phyloP scores from a whole-genome alignment of 2,113 vertebrate species.

The Laticauda colubrina region DNA sequence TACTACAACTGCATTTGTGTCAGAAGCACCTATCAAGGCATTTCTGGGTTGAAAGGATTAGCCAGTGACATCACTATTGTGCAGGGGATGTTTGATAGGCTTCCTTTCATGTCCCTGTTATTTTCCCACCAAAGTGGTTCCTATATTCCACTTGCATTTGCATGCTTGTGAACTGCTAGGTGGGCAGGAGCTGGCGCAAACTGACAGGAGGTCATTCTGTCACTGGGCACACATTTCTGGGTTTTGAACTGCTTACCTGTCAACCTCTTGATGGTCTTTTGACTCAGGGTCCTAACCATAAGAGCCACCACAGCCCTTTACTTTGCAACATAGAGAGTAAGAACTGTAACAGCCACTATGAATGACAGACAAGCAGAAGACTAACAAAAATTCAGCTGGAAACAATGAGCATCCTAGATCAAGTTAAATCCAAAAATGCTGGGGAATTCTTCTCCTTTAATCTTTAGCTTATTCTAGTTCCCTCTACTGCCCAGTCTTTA shows the following conservation, averaged over 20 bases:
- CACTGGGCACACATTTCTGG: neutral
- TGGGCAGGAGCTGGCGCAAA: neutral
- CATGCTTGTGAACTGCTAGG: neutral
- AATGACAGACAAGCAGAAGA: neutral
- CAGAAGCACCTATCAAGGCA: neutral
- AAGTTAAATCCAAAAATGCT: neutral
- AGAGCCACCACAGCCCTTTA: neutral
- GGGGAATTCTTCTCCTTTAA: neutral
- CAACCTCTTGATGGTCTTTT: neutral
- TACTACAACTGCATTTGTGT: neutral
- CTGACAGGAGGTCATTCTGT: neutral
- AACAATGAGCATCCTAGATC: neutral
- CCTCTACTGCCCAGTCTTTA: neutral
- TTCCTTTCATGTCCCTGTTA: neutral
- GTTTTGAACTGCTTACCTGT: neutral
- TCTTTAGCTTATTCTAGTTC: neutral
- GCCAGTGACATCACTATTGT: neutral
- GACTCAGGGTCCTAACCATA: neutral
- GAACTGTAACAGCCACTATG: neutral
- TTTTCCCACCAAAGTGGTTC: neutral
- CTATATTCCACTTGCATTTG: neutral
- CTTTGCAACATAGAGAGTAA: neutral
- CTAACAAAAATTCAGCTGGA: neutral
- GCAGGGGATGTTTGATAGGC: neutral
- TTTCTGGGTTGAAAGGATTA: neutral